phyloP scores from a whole-genome alignment of 2,888 invertebrate genomes.

The Atrina japonica region DNA sequence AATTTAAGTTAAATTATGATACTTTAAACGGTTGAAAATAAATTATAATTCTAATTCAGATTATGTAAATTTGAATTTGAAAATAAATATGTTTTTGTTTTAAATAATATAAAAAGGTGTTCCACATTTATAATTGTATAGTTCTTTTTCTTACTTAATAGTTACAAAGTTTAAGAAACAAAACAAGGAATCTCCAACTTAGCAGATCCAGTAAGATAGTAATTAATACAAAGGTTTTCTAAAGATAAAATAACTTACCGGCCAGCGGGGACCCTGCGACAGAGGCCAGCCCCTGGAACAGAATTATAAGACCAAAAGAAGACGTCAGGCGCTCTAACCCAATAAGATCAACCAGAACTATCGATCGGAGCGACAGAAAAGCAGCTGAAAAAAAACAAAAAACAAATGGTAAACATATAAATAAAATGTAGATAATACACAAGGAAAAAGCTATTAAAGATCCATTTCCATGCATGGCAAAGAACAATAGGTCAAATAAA shows the following conservation, averaged over 20 bases:
- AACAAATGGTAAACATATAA: not conserved
- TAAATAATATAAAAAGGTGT: not conserved
- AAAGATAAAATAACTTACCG: constrained; percentile 77
- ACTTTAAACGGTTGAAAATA: no score
- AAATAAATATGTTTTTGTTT: not conserved
- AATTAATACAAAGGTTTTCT: no score
- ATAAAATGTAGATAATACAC: not conserved
- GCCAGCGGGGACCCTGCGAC: constrained; percentile 81
- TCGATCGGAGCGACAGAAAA: constrained; percentile 92
- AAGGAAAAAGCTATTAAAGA: not conserved
- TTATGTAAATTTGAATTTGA: not conserved
- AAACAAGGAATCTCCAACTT: not conserved
- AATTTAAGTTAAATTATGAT: not conserved
- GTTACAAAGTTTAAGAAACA: no score
- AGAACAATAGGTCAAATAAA: no score
- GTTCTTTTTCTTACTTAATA: not conserved
- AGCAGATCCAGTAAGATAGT: not conserved
- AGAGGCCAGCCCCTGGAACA: constrained; percentile 82
- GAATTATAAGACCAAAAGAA: constrained; percentile 82
- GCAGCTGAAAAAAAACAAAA: constrained; percentile 87
- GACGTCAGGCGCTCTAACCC: constrained; percentile 82
- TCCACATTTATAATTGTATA: not conserved
- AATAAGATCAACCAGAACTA: constrained; percentile 82
- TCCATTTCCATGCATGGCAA: not conserved
- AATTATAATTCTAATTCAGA: no score